phyloP scores from a whole-genome alignment of 2,888 invertebrate species.

The Cataglyphis livida region DNA sequence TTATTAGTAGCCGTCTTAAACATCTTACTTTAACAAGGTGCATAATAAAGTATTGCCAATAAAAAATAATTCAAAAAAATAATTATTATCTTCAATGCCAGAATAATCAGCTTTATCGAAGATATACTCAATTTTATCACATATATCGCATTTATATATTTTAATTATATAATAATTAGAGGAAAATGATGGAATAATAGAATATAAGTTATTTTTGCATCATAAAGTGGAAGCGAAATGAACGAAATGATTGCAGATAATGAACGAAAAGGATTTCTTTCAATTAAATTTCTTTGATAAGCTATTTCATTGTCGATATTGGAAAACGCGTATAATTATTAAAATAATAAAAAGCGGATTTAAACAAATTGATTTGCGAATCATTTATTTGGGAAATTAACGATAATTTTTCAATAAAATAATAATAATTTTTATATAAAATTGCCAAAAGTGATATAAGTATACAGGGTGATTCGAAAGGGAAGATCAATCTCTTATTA shows the following conservation, averaged over 20 bases:
- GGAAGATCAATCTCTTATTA: too few relatives aligned
- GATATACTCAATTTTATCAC: neutral
- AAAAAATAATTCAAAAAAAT: neutral
- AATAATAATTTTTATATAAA: neutral
- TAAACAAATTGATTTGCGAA: neutral
- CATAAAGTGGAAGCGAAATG: neutral
- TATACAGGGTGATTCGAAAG: neutral
- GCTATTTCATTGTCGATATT: neutral
- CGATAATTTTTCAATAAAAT: neutral
- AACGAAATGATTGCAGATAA: neutral
- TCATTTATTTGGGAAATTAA: neutral
- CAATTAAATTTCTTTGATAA: neutral
- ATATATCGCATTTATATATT: neutral
- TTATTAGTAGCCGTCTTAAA: conserved; percentile 12
- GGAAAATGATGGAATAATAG: neutral
- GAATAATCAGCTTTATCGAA: neutral
- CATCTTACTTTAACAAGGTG: neutral
- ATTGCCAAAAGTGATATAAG: neutral
- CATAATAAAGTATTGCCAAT: neutral
- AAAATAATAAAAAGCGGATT: neutral
- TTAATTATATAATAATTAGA: neutral
- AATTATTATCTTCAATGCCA: neutral
- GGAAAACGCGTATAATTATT: neutral
- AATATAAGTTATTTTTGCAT: neutral
- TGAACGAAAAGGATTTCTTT: neutral